Evolutionary conservation across 2,113 vertebrate genomes (phyloP).

Genomic region (Calcarius ornatus): DNA sequence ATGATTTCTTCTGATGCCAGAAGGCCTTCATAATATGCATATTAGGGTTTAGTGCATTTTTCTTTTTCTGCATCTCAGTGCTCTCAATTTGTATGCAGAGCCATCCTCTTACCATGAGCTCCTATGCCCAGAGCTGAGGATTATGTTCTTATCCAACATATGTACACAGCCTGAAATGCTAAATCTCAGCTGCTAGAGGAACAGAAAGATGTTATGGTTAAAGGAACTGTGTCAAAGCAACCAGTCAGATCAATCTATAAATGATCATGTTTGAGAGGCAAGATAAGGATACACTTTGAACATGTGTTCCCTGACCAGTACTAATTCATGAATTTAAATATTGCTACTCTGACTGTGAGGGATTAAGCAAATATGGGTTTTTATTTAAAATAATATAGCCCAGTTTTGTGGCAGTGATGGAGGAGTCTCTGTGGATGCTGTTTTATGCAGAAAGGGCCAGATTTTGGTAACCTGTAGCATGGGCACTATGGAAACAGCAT

Average conservation of each 20-base stretch:
- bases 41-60: constrained; percentile 11
- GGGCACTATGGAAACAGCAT: too few species aligned
- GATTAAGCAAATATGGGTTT: not conserved
- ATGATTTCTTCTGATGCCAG: constrained; percentile 13
- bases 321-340: not conserved
- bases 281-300: not conserved
- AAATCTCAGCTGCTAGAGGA: constrained; percentile 42
- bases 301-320: not conserved
- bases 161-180: constrained; percentile 50
- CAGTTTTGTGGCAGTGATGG: not conserved
- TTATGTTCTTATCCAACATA: constrained; percentile 63
- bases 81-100: constrained; percentile 51
- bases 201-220: constrained; percentile 15
- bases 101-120: constrained; percentile 29
- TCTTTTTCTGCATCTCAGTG: not conserved
- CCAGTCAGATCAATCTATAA: not conserved
- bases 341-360: not conserved
- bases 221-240: constrained; percentile 31
- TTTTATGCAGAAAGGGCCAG: too few species aligned
- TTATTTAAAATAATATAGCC: not conserved
- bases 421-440: not conserved
- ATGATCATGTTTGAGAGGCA: not conserved
- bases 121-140: constrained; percentile 38
- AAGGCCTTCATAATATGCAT: constrained; percentile 24
- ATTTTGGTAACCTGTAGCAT: too few species aligned